A percentile compares a stretch with the other conserved stretches of the same genome.
These are phyloP conservation scores for Scatophagus argus DNA, from an alignment of 2,113 vertebrate species.

Conservation along the genomic window DNA sequence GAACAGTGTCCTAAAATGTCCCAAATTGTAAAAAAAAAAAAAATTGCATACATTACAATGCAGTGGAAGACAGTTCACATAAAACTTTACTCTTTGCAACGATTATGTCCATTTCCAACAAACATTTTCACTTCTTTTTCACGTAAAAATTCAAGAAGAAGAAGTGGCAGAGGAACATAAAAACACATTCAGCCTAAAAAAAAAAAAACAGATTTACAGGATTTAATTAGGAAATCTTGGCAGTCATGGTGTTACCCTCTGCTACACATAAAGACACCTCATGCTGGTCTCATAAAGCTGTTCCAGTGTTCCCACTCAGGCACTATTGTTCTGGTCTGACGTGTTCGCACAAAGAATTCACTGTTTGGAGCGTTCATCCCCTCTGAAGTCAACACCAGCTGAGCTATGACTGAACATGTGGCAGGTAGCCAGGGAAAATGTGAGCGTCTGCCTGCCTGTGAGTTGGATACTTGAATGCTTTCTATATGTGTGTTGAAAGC, in stretches of 20 bases:
- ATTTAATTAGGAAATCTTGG: slow-evolving; percentile 55
- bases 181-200: slow-evolving; percentile 10
- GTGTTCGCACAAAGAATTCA: slow-evolving; percentile 71
- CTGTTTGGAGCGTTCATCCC: slow-evolving; percentile 41
- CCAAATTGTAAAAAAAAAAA: slow-evolving; percentile 47
- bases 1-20: slow-evolving; percentile 8
- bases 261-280: slow-evolving; percentile 54
- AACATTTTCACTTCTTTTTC: slow-evolving; percentile 12
- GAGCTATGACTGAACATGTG: slow-evolving; percentile 70
- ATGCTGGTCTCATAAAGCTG: slow-evolving; percentile 55
- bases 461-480: not conserved
- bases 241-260: slow-evolving; percentile 36
- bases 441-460: slow-evolving; percentile 22
- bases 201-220: slow-evolving; percentile 34
- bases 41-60: slow-evolving; percentile 7
- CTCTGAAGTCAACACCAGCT: slow-evolving; percentile 77
- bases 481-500: not conserved
- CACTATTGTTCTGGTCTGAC: slow-evolving; percentile 59
- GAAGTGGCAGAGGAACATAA: slow-evolving; percentile 16
- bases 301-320: slow-evolving; percentile 61
- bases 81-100: not conserved
- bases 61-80: not conserved
- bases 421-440: slow-evolving; percentile 56
- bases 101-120: slow-evolving; percentile 1
- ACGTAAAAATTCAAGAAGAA: slow-evolving; percentile 23